Evolutionary conservation across 2,797 vertebrate genomes (phyloP).

Genomic region (Anniella stebbinsi): DNA sequence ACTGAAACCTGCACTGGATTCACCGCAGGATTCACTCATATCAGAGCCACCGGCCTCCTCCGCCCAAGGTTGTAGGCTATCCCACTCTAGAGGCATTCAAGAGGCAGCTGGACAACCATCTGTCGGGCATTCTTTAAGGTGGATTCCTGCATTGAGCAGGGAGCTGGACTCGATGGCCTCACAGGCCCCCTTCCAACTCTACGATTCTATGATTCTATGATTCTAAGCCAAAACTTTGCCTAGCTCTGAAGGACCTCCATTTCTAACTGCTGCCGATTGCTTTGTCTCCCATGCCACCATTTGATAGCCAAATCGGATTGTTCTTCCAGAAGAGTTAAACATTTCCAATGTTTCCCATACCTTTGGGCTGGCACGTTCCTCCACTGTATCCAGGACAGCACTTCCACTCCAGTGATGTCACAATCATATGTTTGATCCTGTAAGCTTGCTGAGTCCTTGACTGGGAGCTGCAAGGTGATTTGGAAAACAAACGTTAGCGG

Average conservation of each 20-base stretch:
- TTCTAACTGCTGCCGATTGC: neutral
- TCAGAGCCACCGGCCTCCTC: no score
- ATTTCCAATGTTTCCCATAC: conserved; percentile 51
- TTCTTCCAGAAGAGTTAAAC: conserved; percentile 33
- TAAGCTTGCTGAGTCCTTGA: conserved; percentile 75
- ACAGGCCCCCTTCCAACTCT: no score
- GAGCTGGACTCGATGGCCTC: no score
- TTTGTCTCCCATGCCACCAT: neutral
- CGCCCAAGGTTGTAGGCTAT: no score
- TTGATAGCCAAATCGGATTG: neutral
- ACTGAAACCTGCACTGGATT: no score
- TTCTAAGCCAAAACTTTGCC: neutral
- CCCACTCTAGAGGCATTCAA: no score
- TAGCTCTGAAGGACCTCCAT: neutral
- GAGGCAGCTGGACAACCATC: no score
- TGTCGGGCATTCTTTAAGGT: no score
- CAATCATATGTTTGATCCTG: conserved; percentile 82
- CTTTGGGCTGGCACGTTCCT: conserved; percentile 74
- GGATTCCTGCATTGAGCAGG: no score
- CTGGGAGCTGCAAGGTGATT: conserved; percentile 73
- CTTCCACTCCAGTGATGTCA: conserved; percentile 83
- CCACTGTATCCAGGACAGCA: conserved; percentile 83
- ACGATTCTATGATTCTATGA: no score
- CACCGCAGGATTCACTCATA: no score
- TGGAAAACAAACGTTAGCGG: conserved; percentile 38